phyloP scores from a whole-genome alignment of 2,888 invertebrate species.

The Drosophila anomelani region DNA sequence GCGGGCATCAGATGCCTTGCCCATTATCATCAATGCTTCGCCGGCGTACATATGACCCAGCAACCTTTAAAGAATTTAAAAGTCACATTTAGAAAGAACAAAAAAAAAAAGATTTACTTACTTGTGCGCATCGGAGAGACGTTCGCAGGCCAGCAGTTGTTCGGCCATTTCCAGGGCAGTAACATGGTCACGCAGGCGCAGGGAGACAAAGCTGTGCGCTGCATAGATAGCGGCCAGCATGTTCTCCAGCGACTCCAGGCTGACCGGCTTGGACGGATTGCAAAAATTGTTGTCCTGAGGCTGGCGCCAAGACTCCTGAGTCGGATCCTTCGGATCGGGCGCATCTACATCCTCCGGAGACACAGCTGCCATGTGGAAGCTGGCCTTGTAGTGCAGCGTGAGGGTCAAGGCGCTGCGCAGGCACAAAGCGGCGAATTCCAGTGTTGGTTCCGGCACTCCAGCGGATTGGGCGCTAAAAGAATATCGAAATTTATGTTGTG shows the following conservation, averaged over 20 bases:
- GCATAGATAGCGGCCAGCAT: conserved; percentile 89
- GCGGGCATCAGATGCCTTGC: conserved; percentile 93
- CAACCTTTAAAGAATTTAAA: conserved; percentile 85
- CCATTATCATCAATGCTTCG: conserved; percentile 93
- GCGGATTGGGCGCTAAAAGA: conserved; percentile 87
- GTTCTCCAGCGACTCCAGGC: conserved; percentile 87
- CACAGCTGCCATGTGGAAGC: conserved; percentile 55
- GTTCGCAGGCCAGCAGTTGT: conserved; percentile 89
- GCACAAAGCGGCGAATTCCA: conserved; percentile 96
- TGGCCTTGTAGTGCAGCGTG: conserved; percentile 68
- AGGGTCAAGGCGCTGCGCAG: conserved; percentile 90
- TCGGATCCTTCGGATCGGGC: conserved; percentile 53
- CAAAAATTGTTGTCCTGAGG: conserved; percentile 85
- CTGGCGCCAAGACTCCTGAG: conserved; percentile 73
- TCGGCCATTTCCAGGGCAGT: conserved; percentile 92
- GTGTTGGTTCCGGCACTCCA: conserved; percentile 93
- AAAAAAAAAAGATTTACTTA: conserved; percentile 73
- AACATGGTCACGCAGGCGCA: conserved; percentile 93
- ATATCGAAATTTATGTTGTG: neutral
- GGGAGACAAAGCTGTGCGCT: conserved; percentile 92
- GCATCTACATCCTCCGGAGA: conserved; percentile 51
- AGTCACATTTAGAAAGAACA: neutral
- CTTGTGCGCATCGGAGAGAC: conserved; percentile 90
- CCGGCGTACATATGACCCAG: conserved; percentile 95
- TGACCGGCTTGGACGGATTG: conserved; percentile 88